Evolutionary conservation across 2,888 invertebrate genomes (phyloP).

Genomic region (Diploptera punctata): DNA sequence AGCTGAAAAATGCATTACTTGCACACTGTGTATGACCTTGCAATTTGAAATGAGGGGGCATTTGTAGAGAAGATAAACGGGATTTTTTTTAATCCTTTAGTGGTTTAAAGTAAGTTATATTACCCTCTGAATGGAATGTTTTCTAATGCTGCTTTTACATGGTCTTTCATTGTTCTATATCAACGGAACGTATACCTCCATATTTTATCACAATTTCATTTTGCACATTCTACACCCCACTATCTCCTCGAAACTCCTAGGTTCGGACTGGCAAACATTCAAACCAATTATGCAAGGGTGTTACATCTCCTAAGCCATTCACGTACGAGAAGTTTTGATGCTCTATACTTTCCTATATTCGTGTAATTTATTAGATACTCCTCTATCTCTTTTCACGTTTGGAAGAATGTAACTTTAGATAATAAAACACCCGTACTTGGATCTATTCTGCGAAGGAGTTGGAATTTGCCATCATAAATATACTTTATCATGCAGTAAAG

Average conservation of each 20-base stretch:
- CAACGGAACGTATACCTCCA: neutral
- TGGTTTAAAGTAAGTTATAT: neutral
- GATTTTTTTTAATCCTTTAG: no score
- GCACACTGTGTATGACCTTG: no score
- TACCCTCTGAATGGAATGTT: neutral
- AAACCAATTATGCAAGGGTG: slow-evolving; percentile 3
- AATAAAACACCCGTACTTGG: neutral
- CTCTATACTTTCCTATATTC: neutral
- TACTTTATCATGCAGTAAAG: neutral
- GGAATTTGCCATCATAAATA: neutral
- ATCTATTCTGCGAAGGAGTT: neutral
- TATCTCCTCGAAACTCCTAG: no score
- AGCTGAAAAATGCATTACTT: no score
- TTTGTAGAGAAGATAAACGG: no score
- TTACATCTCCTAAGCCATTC: neutral
- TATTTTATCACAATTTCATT: slow-evolving; percentile 4
- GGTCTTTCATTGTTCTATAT: neutral
- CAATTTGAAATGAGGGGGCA: no score
- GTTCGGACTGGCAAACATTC: neutral
- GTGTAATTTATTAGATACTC: neutral
- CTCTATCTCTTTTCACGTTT: neutral
- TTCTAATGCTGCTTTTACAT: neutral
- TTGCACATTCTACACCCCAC: neutral
- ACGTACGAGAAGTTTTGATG: slow-evolving; percentile 3
- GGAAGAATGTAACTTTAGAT: neutral